These are phyloP conservation scores for Ctenopoma multispine DNA, from an alignment of 2,797 vertebrate species.

Conservation along the genomic window DNA sequence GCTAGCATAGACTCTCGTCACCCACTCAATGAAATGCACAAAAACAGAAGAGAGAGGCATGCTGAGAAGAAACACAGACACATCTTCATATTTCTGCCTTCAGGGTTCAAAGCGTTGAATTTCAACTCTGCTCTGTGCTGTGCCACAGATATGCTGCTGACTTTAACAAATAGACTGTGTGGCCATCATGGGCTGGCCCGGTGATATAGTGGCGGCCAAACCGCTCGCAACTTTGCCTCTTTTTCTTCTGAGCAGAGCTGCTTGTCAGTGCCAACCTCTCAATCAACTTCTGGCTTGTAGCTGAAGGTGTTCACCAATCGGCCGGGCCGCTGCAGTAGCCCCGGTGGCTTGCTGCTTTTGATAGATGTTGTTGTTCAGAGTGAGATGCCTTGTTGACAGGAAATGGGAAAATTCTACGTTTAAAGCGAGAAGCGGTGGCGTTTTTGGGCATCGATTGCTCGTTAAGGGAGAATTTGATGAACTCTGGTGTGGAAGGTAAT, in stretches of 20 bases:
- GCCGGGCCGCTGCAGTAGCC: background rate
- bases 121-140: conserved; percentile 29
- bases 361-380: conserved; percentile 46
- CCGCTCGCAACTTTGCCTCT: conserved; percentile 71
- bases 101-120: conserved; percentile 49
- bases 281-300: conserved; percentile 43
- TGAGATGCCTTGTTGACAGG: conserved; percentile 25
- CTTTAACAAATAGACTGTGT: conserved; percentile 61
- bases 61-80: background rate
- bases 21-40: conserved; percentile 15
- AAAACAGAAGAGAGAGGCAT: background rate
- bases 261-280: conserved; percentile 70
- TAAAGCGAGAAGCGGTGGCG: background rate
- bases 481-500: conserved; percentile 14
- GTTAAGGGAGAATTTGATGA: conserved; percentile 44
- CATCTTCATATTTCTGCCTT: conserved; percentile 14
- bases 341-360: conserved; percentile 14
- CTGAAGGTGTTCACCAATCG: conserved; percentile 21
- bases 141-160: conserved; percentile 62
- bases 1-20: conserved; percentile 22
- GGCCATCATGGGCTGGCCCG: conserved; percentile 63
- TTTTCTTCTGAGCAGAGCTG: conserved; percentile 66
- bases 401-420: conserved; percentile 33
- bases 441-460: conserved; percentile 54
- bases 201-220: conserved; percentile 81